Conservation (phyloP, 1,140 invertebrate species). For the Argopecten irradians region DNA sequence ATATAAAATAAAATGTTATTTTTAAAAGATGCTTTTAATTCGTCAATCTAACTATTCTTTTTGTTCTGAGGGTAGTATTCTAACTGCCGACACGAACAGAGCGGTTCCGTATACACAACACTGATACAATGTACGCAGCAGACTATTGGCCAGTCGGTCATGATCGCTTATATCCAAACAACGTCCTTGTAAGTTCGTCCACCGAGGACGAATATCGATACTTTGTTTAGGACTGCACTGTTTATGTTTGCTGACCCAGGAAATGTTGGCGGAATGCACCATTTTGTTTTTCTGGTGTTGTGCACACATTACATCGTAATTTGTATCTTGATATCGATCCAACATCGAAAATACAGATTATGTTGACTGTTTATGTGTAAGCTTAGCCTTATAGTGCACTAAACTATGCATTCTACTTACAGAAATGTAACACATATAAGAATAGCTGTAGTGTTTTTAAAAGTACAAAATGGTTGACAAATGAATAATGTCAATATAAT, state of each 20-base stretch:
- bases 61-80: background rate
- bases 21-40: background rate
- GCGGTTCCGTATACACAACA: background rate
- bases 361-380: background rate
- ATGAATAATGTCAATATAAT: no score
- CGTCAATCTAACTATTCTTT: background rate
- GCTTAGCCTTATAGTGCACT: no score
- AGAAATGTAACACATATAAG: no score
- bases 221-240: background rate
- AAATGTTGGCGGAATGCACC: background rate
- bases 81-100: background rate
- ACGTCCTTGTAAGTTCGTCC: background rate
- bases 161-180: conserved; percentile 2
- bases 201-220: background rate
- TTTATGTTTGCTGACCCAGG: background rate
- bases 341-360: background rate
- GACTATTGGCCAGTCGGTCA: background rate
- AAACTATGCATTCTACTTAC: no score
- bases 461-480: no score
- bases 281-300: background rate
- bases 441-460: no score
- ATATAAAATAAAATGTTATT: background rate
- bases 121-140: background rate
- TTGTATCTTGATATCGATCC: background rate
- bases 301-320: background rate